These are phyloP conservation scores for Lampris incognitus DNA, from an alignment of 2,113 vertebrate genomes.

Conservation along the genomic window DNA sequence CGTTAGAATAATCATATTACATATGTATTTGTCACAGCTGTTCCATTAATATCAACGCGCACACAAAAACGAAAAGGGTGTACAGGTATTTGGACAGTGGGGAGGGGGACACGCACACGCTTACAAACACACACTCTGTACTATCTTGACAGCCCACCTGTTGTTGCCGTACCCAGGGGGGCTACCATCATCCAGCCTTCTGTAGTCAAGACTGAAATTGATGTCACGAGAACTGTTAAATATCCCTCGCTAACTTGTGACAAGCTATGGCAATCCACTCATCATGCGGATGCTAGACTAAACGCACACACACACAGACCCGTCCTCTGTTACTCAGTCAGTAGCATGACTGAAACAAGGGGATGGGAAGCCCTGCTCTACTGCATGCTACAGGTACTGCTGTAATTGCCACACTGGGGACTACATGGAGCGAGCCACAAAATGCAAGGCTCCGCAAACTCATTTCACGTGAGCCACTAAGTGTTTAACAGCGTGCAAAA, in stretches of 20 bases:
- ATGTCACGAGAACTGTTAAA: slow-evolving; percentile 83
- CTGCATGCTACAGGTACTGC: slow-evolving; percentile 38
- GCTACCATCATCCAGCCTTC: slow-evolving; percentile 85
- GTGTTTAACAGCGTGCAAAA: slow-evolving; percentile 32
- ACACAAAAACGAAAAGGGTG: not conserved
- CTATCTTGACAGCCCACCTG: slow-evolving; percentile 79
- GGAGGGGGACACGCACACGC: slow-evolving; percentile 22
- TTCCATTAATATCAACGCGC: not conserved
- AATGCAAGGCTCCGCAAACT: slow-evolving; percentile 6
- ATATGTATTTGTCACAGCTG: not conserved
- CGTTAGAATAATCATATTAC: slow-evolving; percentile 1
- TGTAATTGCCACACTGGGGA: slow-evolving; percentile 18
- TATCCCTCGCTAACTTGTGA: slow-evolving; percentile 41
- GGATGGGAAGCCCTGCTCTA: slow-evolving; percentile 16
- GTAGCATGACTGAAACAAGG: slow-evolving; percentile 37
- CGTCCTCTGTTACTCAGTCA: slow-evolving; percentile 54
- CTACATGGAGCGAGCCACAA: slow-evolving; percentile 18
- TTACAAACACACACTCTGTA: slow-evolving; percentile 46
- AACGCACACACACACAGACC: slow-evolving; percentile 29
- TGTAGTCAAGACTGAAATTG: slow-evolving; percentile 86
- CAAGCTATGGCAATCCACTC: slow-evolving; percentile 56
- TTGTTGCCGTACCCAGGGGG: slow-evolving; percentile 79
- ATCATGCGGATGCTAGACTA: slow-evolving; percentile 63
- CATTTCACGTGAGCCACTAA: slow-evolving; percentile 1
- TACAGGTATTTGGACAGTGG: slow-evolving; percentile 10